Evolutionary conservation across 2,797 vertebrate genomes (phyloP).

Genomic region (Pangasius djambal): DNA sequence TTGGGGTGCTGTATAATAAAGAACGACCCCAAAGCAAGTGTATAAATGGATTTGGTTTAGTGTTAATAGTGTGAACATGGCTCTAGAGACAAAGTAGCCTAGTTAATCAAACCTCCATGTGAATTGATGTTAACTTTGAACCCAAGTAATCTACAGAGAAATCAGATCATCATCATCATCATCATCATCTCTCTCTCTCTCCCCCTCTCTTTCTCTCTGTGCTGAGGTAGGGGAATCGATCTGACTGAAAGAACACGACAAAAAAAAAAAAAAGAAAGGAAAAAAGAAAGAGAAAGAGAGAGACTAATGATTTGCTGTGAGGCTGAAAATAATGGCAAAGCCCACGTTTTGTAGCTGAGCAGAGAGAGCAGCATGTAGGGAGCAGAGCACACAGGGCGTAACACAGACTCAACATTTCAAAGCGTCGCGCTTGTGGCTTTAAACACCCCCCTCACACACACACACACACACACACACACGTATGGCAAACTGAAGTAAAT

Average conservation of each 20-base stretch:
- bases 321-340: constrained; percentile 29
- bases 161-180: background rate
- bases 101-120: constrained; percentile 34
- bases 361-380: constrained; percentile 48
- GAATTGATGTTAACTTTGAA: constrained; percentile 43
- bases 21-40: background rate
- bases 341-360: constrained; percentile 33
- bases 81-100: constrained; percentile 40
- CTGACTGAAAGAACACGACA: constrained; percentile 8
- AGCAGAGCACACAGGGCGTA: constrained; percentile 56
- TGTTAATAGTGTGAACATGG: constrained; percentile 18
- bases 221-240: constrained; percentile 24
- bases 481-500: background rate
- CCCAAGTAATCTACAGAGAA: constrained; percentile 20
- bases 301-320: constrained; percentile 11
- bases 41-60: background rate
- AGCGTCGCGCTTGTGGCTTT: constrained; percentile 34
- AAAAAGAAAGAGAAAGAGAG: background rate
- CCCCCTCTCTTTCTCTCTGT: background rate
- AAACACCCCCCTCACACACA: background rate
- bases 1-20: background rate
- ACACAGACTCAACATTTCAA: constrained; percentile 49
- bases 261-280: no score
- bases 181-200: background rate
- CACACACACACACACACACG: background rate